Evolutionary conservation across 2,113 vertebrate genomes (phyloP).

Genomic region (Nicator chloris): DNA sequence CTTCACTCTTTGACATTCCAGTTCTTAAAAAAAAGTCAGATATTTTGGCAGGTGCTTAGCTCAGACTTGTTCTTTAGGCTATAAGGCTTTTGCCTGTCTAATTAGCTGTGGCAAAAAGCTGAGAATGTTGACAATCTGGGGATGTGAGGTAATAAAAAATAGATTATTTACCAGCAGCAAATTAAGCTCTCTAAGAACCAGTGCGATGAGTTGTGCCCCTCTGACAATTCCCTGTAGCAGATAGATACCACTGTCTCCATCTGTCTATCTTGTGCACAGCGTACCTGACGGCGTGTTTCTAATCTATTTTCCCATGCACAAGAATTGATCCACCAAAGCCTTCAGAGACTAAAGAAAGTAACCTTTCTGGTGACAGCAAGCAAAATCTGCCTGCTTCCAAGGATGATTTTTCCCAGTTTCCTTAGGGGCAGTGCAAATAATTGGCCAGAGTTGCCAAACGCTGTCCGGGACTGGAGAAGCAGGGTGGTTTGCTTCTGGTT

Average conservation of each 20-base stretch:
- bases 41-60: slow-evolving; percentile 67
- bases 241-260: slow-evolving; percentile 48
- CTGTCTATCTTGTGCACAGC: slow-evolving; percentile 13
- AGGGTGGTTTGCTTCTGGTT: neutral
- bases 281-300: slow-evolving; percentile 46
- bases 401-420: neutral
- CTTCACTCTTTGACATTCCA: slow-evolving; percentile 63
- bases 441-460: neutral
- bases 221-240: slow-evolving; percentile 38
- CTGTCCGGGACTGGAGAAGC: neutral
- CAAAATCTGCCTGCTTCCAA: neutral
- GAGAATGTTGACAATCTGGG: slow-evolving; percentile 64
- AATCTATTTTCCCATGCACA: slow-evolving; percentile 44
- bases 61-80: slow-evolving; percentile 60
- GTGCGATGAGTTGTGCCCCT: slow-evolving; percentile 47
- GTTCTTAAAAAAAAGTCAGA: slow-evolving; percentile 59
- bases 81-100: slow-evolving; percentile 68
- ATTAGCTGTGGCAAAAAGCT: slow-evolving; percentile 69
- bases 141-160: slow-evolving; percentile 64
- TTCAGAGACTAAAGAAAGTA: slow-evolving; percentile 29
- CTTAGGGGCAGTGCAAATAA: slow-evolving; percentile 34
- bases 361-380: slow-evolving; percentile 40
- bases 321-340: slow-evolving; percentile 43
- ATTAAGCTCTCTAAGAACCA: slow-evolving; percentile 60
- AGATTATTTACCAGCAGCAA: slow-evolving; percentile 66